Evolutionary conservation across 1,140 invertebrate genomes (phyloP).

Genomic region (Bathynomus jamesi): DNA sequence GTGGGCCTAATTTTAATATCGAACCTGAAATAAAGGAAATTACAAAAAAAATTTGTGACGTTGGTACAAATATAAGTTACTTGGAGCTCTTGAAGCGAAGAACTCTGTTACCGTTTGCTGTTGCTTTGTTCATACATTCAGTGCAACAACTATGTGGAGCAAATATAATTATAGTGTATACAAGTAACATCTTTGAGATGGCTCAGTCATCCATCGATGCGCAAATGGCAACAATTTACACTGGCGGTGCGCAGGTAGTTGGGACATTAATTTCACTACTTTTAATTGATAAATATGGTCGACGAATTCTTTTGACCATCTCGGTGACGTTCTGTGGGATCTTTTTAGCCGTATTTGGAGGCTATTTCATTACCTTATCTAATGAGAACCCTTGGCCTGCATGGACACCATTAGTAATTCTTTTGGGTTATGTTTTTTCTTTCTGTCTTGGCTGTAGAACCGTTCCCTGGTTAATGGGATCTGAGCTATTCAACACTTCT

Average conservation of each 20-base stretch:
- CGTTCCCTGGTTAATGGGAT: slow-evolving; percentile 14
- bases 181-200: slow-evolving; percentile 18
- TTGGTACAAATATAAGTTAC: slow-evolving; percentile 14
- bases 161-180: slow-evolving; percentile 29
- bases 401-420: slow-evolving; percentile 15
- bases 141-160: slow-evolving; percentile 18
- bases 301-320: slow-evolving; percentile 10
- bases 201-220: slow-evolving; percentile 4
- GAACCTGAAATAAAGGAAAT: slow-evolving; percentile 10
- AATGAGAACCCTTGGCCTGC: slow-evolving; percentile 10
- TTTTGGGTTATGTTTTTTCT: slow-evolving; percentile 8
- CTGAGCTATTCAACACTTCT: slow-evolving; percentile 29
- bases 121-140: slow-evolving; percentile 20
- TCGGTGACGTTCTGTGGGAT: not conserved
- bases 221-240: slow-evolving; percentile 14
- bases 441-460: slow-evolving; percentile 26
- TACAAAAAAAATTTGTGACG: slow-evolving; percentile 12
- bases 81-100: slow-evolving; percentile 15
- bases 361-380: not conserved
- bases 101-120: slow-evolving; percentile 17
- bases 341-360: not conserved
- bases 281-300: slow-evolving; percentile 15
- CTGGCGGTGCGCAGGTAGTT: slow-evolving; percentile 15
- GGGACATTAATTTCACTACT: slow-evolving; percentile 12
- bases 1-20: slow-evolving; percentile 16